Conservation (phyloP, 1,140 invertebrate genomes). For the Eulimnadia texana region DNA sequence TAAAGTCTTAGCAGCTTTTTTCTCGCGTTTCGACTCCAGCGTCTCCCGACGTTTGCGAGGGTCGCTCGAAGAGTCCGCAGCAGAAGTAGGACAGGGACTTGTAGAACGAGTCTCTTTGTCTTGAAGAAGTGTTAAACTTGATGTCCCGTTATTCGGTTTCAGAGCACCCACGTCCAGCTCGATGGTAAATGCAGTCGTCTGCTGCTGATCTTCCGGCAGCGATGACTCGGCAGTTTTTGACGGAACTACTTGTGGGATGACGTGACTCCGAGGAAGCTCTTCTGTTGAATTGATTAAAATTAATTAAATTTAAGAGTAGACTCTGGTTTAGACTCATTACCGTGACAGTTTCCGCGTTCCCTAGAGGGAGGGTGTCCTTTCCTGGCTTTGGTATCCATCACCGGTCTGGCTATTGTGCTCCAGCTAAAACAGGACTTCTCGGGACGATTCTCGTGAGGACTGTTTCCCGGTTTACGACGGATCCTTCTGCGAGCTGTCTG, state of each 20-base stretch:
- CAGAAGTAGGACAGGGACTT: not conserved
- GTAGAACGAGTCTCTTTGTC: not conserved
- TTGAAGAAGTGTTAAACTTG: not conserved
- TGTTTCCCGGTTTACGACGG: conserved; percentile 27
- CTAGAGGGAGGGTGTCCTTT: too few species aligned
- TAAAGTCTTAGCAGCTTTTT: conserved; percentile 79
- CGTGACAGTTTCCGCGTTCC: too few species aligned
- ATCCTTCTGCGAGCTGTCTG: conserved; percentile 74
- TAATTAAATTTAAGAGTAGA: too few species aligned
- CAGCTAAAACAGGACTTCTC: too few species aligned
- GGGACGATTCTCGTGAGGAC: too few species aligned
- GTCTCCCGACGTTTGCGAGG: conserved; percentile 7
- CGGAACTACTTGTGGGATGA: not conserved
- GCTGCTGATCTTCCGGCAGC: conserved; percentile 4
- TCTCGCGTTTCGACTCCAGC: conserved; percentile 48
- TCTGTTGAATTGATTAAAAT: too few species aligned
- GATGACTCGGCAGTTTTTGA: not conserved
- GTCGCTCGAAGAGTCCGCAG: not conserved
- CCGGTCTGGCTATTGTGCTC: too few species aligned
- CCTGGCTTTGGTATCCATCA: too few species aligned
- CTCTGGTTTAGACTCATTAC: too few species aligned
- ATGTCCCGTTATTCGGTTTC: not conserved
- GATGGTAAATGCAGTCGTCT: conserved; percentile 52
- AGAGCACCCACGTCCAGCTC: conserved; percentile 27
- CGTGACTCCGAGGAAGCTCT: not conserved